Evolutionary conservation across 2,113 vertebrate species (phyloP).

Genomic region (Porphyrio hochstetteri): DNA sequence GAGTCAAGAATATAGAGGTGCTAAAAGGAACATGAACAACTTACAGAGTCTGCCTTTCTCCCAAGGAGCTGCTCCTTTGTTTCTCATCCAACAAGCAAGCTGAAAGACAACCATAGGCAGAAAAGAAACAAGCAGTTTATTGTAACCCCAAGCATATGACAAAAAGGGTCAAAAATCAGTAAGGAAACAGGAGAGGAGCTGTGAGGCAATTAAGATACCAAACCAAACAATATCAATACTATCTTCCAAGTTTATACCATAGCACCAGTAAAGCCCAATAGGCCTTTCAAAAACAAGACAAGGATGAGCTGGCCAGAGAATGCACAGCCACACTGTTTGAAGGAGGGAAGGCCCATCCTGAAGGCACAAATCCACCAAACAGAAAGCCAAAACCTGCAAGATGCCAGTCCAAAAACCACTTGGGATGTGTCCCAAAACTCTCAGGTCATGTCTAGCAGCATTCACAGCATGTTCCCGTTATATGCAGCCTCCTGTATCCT

Average conservation of each 20-base stretch:
- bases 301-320: not conserved
- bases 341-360: not conserved
- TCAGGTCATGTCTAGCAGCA: not conserved
- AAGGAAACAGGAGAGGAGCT: not conserved
- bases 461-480: not conserved
- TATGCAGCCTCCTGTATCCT: not conserved
- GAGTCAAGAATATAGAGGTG: not conserved
- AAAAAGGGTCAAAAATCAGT: not conserved
- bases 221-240: not conserved
- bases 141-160: not conserved
- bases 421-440: not conserved
- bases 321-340: fast-evolving
- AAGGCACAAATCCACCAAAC: not conserved
- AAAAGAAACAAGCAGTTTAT: slow-evolving; percentile 4
- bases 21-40: not conserved
- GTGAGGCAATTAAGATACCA: not conserved
- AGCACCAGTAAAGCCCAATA: not conserved
- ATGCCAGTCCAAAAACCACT: not conserved
- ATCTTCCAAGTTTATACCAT: not conserved
- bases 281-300: not conserved
- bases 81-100: not conserved
- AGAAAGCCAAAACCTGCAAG: not conserved
- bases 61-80: not conserved
- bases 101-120: not conserved
- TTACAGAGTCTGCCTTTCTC: not conserved